phyloP scores from a whole-genome alignment of 2,113 vertebrate genomes.

The Esox niger region DNA sequence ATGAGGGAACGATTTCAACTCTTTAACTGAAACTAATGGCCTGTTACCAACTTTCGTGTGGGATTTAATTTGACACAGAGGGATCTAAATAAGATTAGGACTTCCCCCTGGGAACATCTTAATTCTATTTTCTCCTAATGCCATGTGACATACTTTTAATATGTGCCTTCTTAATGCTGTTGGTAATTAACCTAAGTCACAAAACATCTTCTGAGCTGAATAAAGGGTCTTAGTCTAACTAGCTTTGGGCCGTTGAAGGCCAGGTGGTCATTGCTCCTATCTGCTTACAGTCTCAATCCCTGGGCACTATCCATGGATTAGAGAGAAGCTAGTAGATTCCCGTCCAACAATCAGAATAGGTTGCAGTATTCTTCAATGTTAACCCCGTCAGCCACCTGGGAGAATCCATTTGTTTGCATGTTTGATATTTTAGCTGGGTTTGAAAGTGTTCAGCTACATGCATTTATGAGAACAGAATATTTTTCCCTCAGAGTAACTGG shows the following conservation, averaged over 20 bases:
- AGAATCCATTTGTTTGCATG: background rate
- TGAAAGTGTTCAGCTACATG: no score
- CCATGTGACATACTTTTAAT: background rate
- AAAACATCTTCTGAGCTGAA: background rate
- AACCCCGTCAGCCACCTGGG: background rate
- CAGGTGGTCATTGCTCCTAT: background rate
- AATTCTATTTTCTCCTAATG: background rate
- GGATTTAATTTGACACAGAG: background rate
- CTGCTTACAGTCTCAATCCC: background rate
- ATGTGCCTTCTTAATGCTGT: background rate
- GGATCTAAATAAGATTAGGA: background rate
- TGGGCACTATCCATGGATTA: background rate
- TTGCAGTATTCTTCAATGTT: background rate
- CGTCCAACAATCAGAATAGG: background rate
- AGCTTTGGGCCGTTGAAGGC: background rate
- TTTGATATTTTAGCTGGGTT: background rate
- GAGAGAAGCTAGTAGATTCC: background rate
- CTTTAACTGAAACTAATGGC: background rate
- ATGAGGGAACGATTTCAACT: background rate
- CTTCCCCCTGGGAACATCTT: background rate
- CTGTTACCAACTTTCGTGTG: background rate
- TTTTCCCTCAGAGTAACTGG: no score
- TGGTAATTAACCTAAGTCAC: slow-evolving; percentile 1
- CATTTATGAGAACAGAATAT: no score
- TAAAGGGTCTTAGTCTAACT: slow-evolving; percentile 4